Percentiles rank a stretch among this genome's conserved stretches.
Conservation (phyloP, 2,797 vertebrate genomes). For the Coregonus ussuriensis region DNA sequence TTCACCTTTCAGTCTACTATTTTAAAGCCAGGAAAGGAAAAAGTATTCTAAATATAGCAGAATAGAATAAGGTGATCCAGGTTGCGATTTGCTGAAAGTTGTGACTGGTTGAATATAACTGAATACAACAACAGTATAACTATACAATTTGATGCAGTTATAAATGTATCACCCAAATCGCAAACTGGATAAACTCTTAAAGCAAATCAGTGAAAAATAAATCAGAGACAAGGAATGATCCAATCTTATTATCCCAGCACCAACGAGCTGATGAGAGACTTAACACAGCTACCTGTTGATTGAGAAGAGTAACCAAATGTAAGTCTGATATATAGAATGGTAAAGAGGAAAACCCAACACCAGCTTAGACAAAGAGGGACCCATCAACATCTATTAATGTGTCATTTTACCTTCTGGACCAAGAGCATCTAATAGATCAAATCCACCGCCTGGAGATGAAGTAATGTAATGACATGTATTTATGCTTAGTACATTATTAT, state of each 20-base stretch:
- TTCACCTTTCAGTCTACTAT: no score
- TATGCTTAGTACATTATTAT: not conserved
- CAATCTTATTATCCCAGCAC: no score
- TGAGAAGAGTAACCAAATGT: not conserved
- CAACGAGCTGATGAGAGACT: not conserved
- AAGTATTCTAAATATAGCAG: not conserved
- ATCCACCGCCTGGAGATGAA: not conserved
- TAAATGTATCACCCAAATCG: no score
- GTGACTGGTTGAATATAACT: not conserved
- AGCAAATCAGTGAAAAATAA: no score
- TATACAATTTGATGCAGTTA: not conserved
- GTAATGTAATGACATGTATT: not conserved
- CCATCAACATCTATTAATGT: not conserved
- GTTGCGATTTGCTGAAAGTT: not conserved
- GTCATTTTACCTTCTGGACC: constrained; percentile 26
- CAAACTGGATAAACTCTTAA: no score
- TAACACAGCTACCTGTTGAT: no score
- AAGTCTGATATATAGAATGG: not conserved
- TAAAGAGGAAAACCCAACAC: not conserved
- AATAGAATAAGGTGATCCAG: not conserved
- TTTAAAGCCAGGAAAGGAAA: not conserved
- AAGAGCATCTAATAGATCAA: constrained; percentile 29
- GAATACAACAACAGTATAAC: not conserved
- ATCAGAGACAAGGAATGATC: no score
- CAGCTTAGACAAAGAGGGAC: not conserved